Evolutionary conservation across 2,113 vertebrate genomes (phyloP), one percentile per base, ranked within the genome.

Genomic region (Camarhynchus parvulus): DNA sequence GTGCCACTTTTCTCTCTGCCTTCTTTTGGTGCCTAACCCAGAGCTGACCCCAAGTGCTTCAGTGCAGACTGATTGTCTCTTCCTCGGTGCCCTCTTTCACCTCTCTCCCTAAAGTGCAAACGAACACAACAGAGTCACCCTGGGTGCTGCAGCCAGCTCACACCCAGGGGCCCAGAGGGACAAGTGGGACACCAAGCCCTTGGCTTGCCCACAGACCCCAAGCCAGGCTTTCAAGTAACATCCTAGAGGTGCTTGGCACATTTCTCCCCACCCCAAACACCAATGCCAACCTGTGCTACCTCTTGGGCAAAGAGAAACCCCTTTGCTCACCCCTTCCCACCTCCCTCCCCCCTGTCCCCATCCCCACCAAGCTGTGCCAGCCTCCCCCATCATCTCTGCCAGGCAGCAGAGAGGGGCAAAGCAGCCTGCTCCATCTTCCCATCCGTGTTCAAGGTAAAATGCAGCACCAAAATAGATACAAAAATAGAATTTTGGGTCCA

Each of bases 401-500:
- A 11, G n/a, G 74, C n/a, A 56, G 68, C 83, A 91, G 74, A 62
- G 69, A 67, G 63, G 58, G 89, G 90, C 79, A 87, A 90, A 93
- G 74, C 96, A 91, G 77, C 68, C 84, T 80, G 37, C 39, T 92
- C 93, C 50, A 37, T 61, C 74, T 93, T 93, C 94, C 89, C 50
- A 35, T 89, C 84, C 5, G 0, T 2, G 14, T 95, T 97, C 97
- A 97, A 98, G 96, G 94, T 97, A 96, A 97, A 97, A 97, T 94
- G 95, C 97, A 98, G 97, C 97, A 98, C 96, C 96, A 92, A 96
- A 96, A 96, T 93, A 94, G 94, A 97, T 98, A 98, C 66, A 98
- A 98, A 98, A 98, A 98, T 98, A 98, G 92, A 98, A 72, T 87
- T 90, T 90, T 37, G 96, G 95, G 94, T 59, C 86, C 52, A 16